These are phyloP conservation scores for Nannobrachium achirus DNA, from an alignment of 2,113 vertebrate genomes.

Conservation along the genomic window DNA sequence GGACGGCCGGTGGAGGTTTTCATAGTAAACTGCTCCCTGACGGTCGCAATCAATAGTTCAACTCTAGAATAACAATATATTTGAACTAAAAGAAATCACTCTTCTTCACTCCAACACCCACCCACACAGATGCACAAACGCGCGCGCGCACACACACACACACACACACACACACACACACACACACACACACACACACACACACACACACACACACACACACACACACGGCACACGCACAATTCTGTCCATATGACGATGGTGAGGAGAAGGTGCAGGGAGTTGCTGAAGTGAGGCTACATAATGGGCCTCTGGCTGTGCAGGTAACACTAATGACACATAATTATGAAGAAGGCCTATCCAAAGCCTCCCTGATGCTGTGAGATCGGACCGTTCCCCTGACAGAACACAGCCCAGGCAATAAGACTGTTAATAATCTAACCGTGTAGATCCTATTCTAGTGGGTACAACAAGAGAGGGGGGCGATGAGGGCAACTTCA, in stretches of 20 bases:
- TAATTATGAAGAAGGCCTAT: neutral
- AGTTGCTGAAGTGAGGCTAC: neutral
- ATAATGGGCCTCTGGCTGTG: neutral
- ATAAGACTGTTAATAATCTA: neutral
- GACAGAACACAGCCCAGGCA: neutral
- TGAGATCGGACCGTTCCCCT: neutral
- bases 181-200: neutral
- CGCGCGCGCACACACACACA: neutral
- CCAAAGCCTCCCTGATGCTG: neutral
- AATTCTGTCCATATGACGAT: neutral
- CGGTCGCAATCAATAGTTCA: neutral
- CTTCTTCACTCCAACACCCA: too few species aligned
- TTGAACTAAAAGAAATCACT: neutral
- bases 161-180: neutral
- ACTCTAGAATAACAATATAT: neutral
- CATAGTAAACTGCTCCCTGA: too few species aligned
- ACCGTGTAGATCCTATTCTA: neutral
- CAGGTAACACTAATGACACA: neutral
- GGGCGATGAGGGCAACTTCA: conserved; percentile 3
- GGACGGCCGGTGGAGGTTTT: too few species aligned
- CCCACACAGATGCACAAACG: too few species aligned
- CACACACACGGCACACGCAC: neutral
- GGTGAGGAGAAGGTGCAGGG: neutral
- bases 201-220: conserved; percentile 5
- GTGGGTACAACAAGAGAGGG: conserved; percentile 21